A percentile compares a stretch with the other conserved stretches of the same genome.
These are phyloP conservation scores for Drosophila prostipennis DNA, from an alignment of 2,888 invertebrate genomes.

Conservation along the genomic window DNA sequence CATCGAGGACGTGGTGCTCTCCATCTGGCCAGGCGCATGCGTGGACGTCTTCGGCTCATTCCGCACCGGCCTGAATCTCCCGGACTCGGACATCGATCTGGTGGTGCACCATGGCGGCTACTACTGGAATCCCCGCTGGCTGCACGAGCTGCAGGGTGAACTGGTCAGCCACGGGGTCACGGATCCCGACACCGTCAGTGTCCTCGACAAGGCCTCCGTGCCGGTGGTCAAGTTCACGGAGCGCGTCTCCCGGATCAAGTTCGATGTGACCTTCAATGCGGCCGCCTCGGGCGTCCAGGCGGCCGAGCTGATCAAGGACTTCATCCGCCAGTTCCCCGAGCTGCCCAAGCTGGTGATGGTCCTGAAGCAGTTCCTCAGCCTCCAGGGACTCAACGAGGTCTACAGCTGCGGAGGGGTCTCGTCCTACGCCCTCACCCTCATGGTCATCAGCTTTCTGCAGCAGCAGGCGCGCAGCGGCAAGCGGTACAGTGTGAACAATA, in stretches of 20 bases:
- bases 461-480: constrained; percentile 18
- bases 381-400: constrained; percentile 61
- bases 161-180: constrained; percentile 49
- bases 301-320: constrained; percentile 55
- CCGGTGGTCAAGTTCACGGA: constrained; percentile 71
- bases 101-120: constrained; percentile 41
- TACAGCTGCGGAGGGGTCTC: constrained; percentile 65
- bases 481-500: constrained; percentile 40
- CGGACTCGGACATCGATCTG: constrained; percentile 63
- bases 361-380: constrained; percentile 57
- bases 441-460: constrained; percentile 67
- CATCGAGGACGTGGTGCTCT: constrained; percentile 46
- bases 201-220: constrained; percentile 63
- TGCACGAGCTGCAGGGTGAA: constrained; percentile 45
- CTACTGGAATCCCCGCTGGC: constrained; percentile 30
- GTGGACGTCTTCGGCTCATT: constrained; percentile 64
- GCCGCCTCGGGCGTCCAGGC: constrained; percentile 57
- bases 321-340: constrained; percentile 56
- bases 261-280: constrained; percentile 65
- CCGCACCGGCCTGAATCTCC: constrained; percentile 60
- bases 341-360: constrained; percentile 66
- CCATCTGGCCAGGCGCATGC: constrained; percentile 54
- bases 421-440: constrained; percentile 61
- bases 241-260: constrained; percentile 56
- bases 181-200: constrained; percentile 31